Conservation (phyloP, 2,797 vertebrate genomes). For the Gouania willdenowi region DNA sequence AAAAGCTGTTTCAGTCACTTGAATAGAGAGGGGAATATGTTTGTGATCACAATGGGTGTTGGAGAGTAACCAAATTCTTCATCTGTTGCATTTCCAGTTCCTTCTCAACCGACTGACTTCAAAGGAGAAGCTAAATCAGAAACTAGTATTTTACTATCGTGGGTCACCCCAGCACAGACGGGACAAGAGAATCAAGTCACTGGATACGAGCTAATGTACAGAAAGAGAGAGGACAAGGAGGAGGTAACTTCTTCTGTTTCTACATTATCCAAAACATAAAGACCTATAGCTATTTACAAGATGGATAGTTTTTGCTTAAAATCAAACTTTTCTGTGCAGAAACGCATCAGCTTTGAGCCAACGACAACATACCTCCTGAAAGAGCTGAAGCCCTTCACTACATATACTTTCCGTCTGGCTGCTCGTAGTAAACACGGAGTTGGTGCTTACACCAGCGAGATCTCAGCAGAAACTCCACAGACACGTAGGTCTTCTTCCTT, state of each 20-base stretch:
- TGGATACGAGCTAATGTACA: conserved; percentile 94
- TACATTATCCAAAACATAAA: no score
- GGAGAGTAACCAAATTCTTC: conserved; percentile 18
- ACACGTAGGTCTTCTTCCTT: conserved; percentile 97
- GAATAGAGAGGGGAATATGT: not conserved
- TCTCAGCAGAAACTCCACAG: conserved; percentile 96
- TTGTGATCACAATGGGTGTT: not conserved
- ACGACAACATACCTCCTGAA: conserved; percentile 89
- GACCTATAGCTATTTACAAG: not conserved
- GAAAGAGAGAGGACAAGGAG: conserved; percentile 90
- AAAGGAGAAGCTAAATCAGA: conserved; percentile 98
- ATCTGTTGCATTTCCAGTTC: conserved; percentile 75
- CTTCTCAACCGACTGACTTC: conserved; percentile 93
- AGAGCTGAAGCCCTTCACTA: conserved; percentile 93
- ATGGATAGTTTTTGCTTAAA: not conserved
- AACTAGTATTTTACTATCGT: conserved; percentile 94
- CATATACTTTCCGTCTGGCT: conserved; percentile 92
- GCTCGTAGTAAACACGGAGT: conserved; percentile 93
- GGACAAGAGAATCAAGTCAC: conserved; percentile 91
- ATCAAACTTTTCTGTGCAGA: conserved; percentile 82
- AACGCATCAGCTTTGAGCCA: conserved; percentile 89
- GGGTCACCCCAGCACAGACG: conserved; percentile 85
- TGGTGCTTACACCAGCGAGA: conserved; percentile 94
- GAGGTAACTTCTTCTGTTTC: no score
- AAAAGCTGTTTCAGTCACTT: conserved; percentile 10